phyloP scores from a whole-genome alignment of 2,888 invertebrate species.

The Parnassius mnemosyne region DNA sequence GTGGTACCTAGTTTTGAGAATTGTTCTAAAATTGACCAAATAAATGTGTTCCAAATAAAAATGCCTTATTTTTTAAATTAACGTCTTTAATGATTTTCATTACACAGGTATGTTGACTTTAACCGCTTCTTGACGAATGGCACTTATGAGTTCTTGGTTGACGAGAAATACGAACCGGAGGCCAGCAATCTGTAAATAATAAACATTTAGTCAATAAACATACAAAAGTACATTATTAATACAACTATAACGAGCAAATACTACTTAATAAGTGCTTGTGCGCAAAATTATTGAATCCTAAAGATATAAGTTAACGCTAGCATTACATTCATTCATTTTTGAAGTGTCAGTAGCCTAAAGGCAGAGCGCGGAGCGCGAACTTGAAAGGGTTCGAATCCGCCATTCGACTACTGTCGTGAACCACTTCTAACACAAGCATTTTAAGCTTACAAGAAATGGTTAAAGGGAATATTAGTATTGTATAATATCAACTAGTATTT shows the following conservation, averaged over 20 bases:
- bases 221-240: neutral
- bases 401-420: too few species aligned
- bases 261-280: too few species aligned
- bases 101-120: constrained; percentile 83
- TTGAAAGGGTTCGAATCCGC: too few species aligned
- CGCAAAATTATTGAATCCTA: too few species aligned
- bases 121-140: constrained; percentile 93
- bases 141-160: constrained; percentile 94
- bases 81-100: constrained; percentile 43
- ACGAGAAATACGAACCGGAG: constrained; percentile 95
- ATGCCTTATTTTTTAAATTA: constrained; percentile 30
- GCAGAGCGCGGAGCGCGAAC: too few species aligned
- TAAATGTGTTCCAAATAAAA: constrained; percentile 78
- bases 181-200: constrained; percentile 87
- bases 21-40: constrained; percentile 76
- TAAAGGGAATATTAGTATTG: too few species aligned
- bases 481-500: too few species aligned
- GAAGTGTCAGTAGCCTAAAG: too few species aligned
- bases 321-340: too few species aligned
- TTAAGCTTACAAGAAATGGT: too few species aligned
- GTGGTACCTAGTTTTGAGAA: constrained; percentile 71
- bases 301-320: neutral
- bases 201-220: constrained; percentile 25
- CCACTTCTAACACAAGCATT: too few species aligned
- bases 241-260: neutral